These are phyloP conservation scores for Aspidoscelis tigris DNA, from an alignment of 2,113 vertebrate genomes.

Conservation along the genomic window DNA sequence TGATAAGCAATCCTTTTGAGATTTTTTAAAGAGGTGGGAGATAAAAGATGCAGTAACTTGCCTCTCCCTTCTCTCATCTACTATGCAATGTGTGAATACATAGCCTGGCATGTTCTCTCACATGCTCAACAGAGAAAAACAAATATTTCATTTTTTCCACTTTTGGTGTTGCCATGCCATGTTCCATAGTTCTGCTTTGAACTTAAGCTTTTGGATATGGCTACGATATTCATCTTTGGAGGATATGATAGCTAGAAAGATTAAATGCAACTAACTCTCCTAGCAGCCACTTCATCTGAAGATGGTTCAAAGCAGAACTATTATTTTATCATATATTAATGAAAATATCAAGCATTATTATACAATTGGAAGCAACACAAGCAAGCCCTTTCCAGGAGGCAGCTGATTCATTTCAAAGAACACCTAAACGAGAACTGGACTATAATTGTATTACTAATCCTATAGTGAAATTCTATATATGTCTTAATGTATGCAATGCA, in stretches of 20 bases:
- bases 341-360: not conserved
- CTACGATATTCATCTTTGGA: not conserved
- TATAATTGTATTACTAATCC: not conserved
- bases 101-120: not conserved
- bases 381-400: not conserved
- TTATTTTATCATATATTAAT: not conserved
- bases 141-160: no score
- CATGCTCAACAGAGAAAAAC: not conserved
- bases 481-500: no score
- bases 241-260: not conserved
- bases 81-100: not conserved
- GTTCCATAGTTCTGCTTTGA: no score
- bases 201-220: no score
- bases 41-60: not conserved
- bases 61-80: not conserved
- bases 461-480: not conserved
- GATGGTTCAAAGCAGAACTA: no score
- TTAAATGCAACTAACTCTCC: no score
- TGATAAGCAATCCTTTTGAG: not conserved
- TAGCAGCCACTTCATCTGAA: no score
- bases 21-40: not conserved
- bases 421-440: not conserved
- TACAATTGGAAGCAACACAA: no score
- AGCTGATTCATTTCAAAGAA: not conserved
- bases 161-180: no score